Base-by-base conservation (phyloP, 2,888 invertebrate genomes). In the Aleiodes alternator region DNA sequence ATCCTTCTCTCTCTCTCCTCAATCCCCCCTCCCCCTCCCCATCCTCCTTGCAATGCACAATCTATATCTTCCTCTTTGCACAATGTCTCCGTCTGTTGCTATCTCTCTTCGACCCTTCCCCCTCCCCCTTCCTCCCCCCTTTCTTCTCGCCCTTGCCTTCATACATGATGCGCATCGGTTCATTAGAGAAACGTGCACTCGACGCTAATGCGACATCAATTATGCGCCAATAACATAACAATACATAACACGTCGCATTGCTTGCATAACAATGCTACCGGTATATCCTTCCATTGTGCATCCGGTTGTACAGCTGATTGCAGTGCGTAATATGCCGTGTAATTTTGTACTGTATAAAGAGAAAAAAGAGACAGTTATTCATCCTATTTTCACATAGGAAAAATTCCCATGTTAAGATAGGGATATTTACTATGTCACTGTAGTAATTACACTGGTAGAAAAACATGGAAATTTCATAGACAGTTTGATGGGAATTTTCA, bases 201-300 rank as follows among this genome's bases (percentile, higher is more conserved):
- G 85, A 86, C 83, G 82, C 85, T 86, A 86, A 86, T 86, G 87
- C 83, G 85, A 85, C 86, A 87, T 86, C 87, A 86, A 87, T 86
- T 86, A 86, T 86, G 87, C 86, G 84, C 86, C 86, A 86, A 86
- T 86, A 86, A 86, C 86, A 85, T 86, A 86, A 87, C 86, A 86
- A 86, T 86, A 86, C 86, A 86, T 86, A 86, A 86, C 86, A 86
- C 86, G 86, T 86, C 84, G 84, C 85, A 86, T 86, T 86, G 86
- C 85, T 86, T 85, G 86, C 86, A 86, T 86, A 85, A 86, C 86
- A 86, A 86, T 86, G 82, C 1, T 82, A 77, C 82, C 78, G 55
- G 76, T 73, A 77, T 77, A 81, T 80, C 80, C 79, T 76, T 74
- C 80, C 82, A 77, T 76, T 79, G 79, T 79, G 66, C 71, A 59